phyloP scores from a whole-genome alignment of 2,888 invertebrate genomes.

The Himalopsyche tibetana region DNA sequence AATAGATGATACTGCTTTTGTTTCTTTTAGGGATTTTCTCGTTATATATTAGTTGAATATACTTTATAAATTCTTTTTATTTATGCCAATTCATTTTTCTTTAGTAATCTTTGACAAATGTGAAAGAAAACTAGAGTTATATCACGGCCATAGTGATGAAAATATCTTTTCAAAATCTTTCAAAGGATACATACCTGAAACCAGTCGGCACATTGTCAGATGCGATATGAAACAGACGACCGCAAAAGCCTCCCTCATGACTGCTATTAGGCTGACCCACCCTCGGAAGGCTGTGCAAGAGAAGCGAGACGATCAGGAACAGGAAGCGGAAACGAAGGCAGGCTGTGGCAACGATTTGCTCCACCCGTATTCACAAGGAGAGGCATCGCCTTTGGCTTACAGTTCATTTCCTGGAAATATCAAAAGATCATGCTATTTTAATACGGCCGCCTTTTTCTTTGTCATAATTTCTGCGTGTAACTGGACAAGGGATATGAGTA shows the following conservation, averaged over 20 bases:
- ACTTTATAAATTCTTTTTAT: too few species aligned
- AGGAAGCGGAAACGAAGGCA: slow-evolving; percentile 24
- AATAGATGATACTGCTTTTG: too few species aligned
- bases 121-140: too few species aligned
- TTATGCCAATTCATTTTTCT: too few species aligned
- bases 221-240: slow-evolving; percentile 53
- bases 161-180: too few species aligned
- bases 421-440: not conserved
- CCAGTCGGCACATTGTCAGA: slow-evolving; percentile 55
- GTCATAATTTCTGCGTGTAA: too few species aligned
- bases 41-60: too few species aligned
- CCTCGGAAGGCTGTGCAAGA: slow-evolving; percentile 13
- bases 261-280: slow-evolving; percentile 47
- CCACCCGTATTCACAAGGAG: not conserved
- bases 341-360: not conserved
- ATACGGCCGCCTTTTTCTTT: too few species aligned
- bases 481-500: too few species aligned
- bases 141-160: too few species aligned
- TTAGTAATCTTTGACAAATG: too few species aligned
- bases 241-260: slow-evolving; percentile 51
- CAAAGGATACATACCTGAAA: slow-evolving; percentile 46
- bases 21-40: too few species aligned
- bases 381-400: slow-evolving; percentile 8
- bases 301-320: slow-evolving; percentile 4
- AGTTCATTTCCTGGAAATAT: slow-evolving; percentile 48